Conservation (phyloP, 1,140 invertebrate genomes). For the Caerostris darwini region DNA sequence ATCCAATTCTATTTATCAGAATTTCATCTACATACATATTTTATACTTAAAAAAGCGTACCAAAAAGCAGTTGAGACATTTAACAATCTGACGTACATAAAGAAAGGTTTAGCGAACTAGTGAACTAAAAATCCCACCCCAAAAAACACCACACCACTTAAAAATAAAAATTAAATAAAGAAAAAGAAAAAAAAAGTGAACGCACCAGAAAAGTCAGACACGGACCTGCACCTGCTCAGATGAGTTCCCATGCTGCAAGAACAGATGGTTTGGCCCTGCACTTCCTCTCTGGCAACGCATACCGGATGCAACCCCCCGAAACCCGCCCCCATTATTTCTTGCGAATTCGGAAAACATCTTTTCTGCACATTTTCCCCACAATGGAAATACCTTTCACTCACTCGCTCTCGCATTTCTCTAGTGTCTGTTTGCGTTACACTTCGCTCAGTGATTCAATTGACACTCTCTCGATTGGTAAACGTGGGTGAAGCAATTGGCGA, state of each 20-base stretch:
- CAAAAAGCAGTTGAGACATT: too few species aligned
- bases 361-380: neutral
- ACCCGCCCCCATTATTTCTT: conserved; percentile 1
- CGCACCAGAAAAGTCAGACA: conserved; percentile 3
- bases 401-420: neutral
- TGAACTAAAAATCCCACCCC: neutral
- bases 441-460: neutral
- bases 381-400: conserved; percentile 36
- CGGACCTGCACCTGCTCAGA: conserved; percentile 5
- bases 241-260: conserved; percentile 17
- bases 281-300: neutral
- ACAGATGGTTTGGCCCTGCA: conserved; percentile 12
- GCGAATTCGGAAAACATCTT: neutral
- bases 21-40: too few species aligned
- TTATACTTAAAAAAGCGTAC: too few species aligned
- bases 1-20: too few species aligned
- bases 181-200: neutral
- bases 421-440: neutral
- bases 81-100: too few species aligned
- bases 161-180: neutral
- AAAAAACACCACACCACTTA: neutral
- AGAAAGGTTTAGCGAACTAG: too few species aligned
- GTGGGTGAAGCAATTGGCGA: too few species aligned
- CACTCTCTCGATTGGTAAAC: too few species aligned
- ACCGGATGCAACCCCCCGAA: neutral